Percentiles rank a stretch among this genome's conserved stretches.
These are phyloP conservation scores for Microplitis deprimator DNA, from an alignment of 2,888 invertebrate genomes.

Conservation along the genomic window DNA sequence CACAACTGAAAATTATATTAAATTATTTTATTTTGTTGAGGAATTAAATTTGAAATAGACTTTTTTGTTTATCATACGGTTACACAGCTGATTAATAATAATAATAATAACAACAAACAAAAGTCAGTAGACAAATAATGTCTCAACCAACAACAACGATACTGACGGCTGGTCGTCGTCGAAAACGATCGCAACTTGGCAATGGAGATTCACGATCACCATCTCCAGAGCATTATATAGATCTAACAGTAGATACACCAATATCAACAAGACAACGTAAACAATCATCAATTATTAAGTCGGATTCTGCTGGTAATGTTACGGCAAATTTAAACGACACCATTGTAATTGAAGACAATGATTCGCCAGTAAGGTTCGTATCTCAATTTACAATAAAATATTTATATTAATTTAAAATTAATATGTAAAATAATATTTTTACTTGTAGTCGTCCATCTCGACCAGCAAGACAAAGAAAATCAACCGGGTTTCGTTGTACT, in stretches of 20 bases:
- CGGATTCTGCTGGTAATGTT: not conserved
- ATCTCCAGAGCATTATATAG: constrained; percentile 42
- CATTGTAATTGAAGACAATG: constrained; percentile 19
- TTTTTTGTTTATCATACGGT: not conserved
- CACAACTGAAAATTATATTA: not conserved
- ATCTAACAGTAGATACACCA: constrained; percentile 49
- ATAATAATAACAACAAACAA: not conserved
- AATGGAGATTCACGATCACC: constrained; percentile 28
- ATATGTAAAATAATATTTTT: not conserved
- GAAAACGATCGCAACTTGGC: constrained; percentile 18
- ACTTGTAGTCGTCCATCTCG: not conserved
- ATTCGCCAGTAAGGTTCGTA: constrained; percentile 14
- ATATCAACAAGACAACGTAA: not conserved
- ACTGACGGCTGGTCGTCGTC: constrained; percentile 6
- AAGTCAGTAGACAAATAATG: not conserved
- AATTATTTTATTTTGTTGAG: not conserved
- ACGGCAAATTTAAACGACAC: not conserved
- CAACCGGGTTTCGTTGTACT: not conserved
- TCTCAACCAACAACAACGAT: not conserved
- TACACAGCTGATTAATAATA: not conserved
- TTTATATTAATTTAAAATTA: not conserved
- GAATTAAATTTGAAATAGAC: not conserved
- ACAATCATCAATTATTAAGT: not conserved
- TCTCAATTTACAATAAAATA: not conserved
- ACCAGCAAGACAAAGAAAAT: not conserved